Evolutionary conservation across 1,140 invertebrate genomes (phyloP), one percentile per base, ranked within the genome.

Genomic region (Metopolophium dirhodum): DNA sequence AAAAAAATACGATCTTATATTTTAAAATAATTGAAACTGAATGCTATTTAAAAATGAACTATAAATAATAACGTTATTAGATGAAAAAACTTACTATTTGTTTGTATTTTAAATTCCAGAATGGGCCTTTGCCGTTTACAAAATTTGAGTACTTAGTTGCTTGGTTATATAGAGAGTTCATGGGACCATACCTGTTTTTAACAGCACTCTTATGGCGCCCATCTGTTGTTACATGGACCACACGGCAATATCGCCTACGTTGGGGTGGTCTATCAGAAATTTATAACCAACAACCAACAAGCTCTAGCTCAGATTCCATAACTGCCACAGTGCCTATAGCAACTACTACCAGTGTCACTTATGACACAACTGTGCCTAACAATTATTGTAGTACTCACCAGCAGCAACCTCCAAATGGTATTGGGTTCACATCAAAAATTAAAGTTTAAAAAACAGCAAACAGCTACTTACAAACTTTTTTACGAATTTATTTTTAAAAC

Each of bases 141-240:
- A 98, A 99, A 96, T 97, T 98, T 94, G 98, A 99, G 95, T 99
- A 99, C 95, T 96, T 99, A 9, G 96, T 99, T 86, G 98, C 97
- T n/a, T 99, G 99, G 99, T 95, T 99, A 91, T 97, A 99, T 95
- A 97, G 98, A 88, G 99, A 99, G 96, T 96, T 97, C 18, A 97
- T 97, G 93, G 97, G 98, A 88, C 97, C 99, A 8, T 98, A 98
- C 95, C 96, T 99, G 77, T 98, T 99, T 94, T 95, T 98, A 57
- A 96, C 97, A 94, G 98, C 99, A 88, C 95, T 98, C 37, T 96
- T 99, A 90, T 95, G 95, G 93, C 97, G 95, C 90, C 97, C 98
- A 95, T 98, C 98, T 3, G 96, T 97, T 77, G 98, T 99, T 94
- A 97, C 97, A 95, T 99, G 99, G 99, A 96, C 99, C 94, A 97